These are phyloP conservation scores for Caranx ignobilis DNA, from an alignment of 2,113 vertebrate genomes.

Conservation along the genomic window DNA sequence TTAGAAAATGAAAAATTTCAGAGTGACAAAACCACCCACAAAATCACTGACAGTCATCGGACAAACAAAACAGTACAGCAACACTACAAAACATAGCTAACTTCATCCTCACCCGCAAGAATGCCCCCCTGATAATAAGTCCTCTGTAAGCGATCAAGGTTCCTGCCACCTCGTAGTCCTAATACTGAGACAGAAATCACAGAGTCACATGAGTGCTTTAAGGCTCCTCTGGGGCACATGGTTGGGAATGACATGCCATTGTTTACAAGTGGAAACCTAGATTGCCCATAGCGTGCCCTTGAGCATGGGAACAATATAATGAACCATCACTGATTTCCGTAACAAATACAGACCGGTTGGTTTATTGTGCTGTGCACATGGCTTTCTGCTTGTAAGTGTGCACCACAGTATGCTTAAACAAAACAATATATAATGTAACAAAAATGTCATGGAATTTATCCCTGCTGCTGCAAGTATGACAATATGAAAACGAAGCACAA, in stretches of 20 bases:
- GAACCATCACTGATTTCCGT: slow-evolving; percentile 58
- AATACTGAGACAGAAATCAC: slow-evolving; percentile 85
- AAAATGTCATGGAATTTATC: background rate
- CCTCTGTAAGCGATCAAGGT: slow-evolving; percentile 85
- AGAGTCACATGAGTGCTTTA: slow-evolving; percentile 69
- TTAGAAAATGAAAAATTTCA: slow-evolving; percentile 2
- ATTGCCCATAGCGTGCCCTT: slow-evolving; percentile 70
- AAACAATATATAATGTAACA: background rate
- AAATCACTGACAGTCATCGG: slow-evolving; percentile 65
- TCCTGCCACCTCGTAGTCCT: slow-evolving; percentile 83
- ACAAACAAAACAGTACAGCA: slow-evolving; percentile 75
- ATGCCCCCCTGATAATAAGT: slow-evolving; percentile 84
- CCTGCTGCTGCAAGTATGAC: background rate
- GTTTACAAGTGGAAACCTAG: slow-evolving; percentile 72
- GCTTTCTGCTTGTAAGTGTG: slow-evolving; percentile 16
- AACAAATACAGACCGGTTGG: slow-evolving; percentile 40
- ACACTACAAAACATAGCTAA: slow-evolving; percentile 77
- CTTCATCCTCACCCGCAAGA: slow-evolving; percentile 82
- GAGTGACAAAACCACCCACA: slow-evolving; percentile 44
- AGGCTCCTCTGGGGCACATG: slow-evolving; percentile 61
- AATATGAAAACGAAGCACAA: background rate
- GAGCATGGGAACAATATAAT: slow-evolving; percentile 70
- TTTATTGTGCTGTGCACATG: slow-evolving; percentile 40
- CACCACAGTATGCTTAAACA: background rate
- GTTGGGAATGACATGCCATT: slow-evolving; percentile 72